phyloP scores from a whole-genome alignment of 1,140 invertebrate genomes.

The Heliothis virescens region DNA sequence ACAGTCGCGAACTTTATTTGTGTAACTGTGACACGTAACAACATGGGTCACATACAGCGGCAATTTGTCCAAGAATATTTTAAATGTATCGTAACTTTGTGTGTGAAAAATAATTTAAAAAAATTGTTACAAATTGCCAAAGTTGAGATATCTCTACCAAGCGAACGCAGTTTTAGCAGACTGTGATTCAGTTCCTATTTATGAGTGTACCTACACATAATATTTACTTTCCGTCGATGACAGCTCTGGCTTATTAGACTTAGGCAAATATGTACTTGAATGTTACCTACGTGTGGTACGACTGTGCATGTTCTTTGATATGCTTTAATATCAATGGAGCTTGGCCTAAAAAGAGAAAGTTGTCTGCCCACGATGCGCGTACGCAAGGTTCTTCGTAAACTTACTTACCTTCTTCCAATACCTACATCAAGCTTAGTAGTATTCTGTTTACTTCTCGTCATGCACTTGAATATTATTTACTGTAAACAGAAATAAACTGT shows the following conservation, averaged over 20 bases:
- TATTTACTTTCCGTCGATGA: too few species aligned
- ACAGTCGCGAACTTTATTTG: not conserved
- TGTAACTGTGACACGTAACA: conserved; percentile 12
- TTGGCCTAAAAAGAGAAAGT: conserved; percentile 72
- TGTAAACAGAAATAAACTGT: conserved; percentile 7
- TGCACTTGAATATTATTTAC: conserved; percentile 35
- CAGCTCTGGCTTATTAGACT: too few species aligned
- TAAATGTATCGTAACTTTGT: too few species aligned
- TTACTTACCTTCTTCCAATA: not conserved
- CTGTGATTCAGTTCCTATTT: too few species aligned
- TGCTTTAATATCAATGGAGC: conserved; percentile 18
- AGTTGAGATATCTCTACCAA: too few species aligned
- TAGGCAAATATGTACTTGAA: not conserved
- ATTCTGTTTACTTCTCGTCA: conserved; percentile 19
- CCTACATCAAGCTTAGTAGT: conserved; percentile 45
- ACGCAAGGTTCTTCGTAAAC: conserved; percentile 63
- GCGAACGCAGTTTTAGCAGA: too few species aligned
- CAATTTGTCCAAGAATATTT: not conserved
- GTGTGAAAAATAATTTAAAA: too few species aligned
- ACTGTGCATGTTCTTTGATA: not conserved
- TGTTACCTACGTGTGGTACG: not conserved
- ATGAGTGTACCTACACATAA: too few species aligned
- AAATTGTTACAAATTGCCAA: too few species aligned
- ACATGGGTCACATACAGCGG: not conserved
- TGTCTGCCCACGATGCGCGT: conserved; percentile 73